Base-by-base conservation (phyloP, 2,797 vertebrate species). In the Peromyscus melanophrys region DNA sequence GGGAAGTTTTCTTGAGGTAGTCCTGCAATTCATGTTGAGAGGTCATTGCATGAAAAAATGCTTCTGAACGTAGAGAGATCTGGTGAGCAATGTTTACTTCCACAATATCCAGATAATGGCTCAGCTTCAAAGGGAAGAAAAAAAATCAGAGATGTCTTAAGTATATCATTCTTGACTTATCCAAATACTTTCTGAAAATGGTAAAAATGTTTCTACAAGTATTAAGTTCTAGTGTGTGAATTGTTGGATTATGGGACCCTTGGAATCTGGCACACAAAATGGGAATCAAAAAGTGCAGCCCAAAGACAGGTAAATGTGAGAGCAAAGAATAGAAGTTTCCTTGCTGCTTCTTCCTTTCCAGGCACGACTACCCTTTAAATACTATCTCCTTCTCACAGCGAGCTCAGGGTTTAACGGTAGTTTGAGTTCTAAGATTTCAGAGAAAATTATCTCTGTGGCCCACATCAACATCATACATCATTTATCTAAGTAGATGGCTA, bases 71-170 rank as follows among this genome's bases (percentile, higher is more conserved):
- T 92, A 99, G 99, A 3, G 99, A 99, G 98, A 99, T 99, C 99
- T 99, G 99, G 82, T 99, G 99, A 76, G 99, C 99, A 91, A 99
- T 99, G 98, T 99, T 99, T 97, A 99, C 99, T 99, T 99, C 99
- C 98, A 99, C 99, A 92, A 99, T 99, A 82, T 99, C 99, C 98
- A 99, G 99, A 98, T 99, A 99, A 99, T 99, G 99, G 98, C 99
- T 99, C 98, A 99, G 98, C 99, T 99, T 97, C 0, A 92, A 85
- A 76, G 73, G 6, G 89, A 52, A 57, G 6, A 61, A 89, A 97
- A 97, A 75, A 57, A 94, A 95, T 65, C 55, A 97, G 76, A 34
- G 87, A 17, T 76, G 75, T 94, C 96, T 14, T 69, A 97, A 96
- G 16, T 78, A 71, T 89, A 91, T 40, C 34, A 95, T 96, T 75